These are phyloP conservation scores for Phoeniculus purpureus DNA, from an alignment of 2,797 vertebrate genomes.

Conservation along the genomic window DNA sequence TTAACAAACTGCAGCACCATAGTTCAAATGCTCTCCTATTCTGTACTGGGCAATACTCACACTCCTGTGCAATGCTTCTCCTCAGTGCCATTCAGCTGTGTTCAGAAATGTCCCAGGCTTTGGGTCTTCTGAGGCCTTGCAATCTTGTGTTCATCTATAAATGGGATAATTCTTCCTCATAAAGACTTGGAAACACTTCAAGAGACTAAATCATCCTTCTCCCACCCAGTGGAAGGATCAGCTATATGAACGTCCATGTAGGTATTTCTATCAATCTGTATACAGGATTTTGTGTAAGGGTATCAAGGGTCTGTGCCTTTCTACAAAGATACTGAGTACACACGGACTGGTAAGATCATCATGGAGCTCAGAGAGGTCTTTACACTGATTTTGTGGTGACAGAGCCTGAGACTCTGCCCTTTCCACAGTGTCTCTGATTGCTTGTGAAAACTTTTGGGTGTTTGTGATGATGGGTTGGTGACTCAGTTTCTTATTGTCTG, in stretches of 20 bases:
- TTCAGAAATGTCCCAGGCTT: neutral
- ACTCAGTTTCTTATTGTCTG: neutral
- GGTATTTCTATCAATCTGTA: neutral
- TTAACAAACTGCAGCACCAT: neutral
- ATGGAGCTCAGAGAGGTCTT: neutral
- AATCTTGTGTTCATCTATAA: neutral
- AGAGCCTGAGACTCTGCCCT: neutral
- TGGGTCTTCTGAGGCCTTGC: neutral
- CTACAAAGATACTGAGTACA: neutral
- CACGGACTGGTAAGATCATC: neutral
- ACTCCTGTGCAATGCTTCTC: neutral
- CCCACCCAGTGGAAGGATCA: neutral
- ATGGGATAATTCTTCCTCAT: neutral
- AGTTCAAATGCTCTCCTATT: neutral
- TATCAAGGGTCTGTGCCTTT: neutral
- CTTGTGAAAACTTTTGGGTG: neutral
- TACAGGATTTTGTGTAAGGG: neutral
- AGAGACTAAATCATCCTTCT: neutral
- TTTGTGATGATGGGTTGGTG: neutral
- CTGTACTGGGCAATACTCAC: neutral
- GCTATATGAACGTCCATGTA: neutral
- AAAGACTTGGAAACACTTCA: neutral
- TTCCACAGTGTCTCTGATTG: neutral
- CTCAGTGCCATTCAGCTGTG: fast-evolving
- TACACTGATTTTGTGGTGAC: neutral